These are phyloP conservation scores for Grallaria varia DNA, from an alignment of 2,113 vertebrate species.

Conservation along the genomic window DNA sequence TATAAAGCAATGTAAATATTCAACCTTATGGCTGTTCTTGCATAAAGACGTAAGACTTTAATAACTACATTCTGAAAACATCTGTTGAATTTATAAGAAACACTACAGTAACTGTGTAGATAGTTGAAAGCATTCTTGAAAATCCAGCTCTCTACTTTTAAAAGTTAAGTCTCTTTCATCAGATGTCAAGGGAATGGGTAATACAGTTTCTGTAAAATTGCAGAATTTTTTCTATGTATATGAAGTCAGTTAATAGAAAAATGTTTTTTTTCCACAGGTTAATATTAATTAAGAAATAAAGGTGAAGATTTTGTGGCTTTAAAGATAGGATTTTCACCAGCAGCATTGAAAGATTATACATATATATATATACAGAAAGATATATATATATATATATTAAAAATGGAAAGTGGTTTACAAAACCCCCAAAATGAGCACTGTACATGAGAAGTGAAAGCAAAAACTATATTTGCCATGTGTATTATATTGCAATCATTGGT, in stretches of 20 bases:
- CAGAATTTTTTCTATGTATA: constrained; percentile 79
- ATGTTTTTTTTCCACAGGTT: constrained; percentile 66
- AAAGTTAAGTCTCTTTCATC: constrained; percentile 76
- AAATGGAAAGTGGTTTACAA: constrained; percentile 73
- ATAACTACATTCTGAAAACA: constrained; percentile 78
- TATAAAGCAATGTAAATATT: constrained; percentile 86
- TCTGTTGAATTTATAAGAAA: constrained; percentile 78
- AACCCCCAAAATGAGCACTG: constrained; percentile 68
- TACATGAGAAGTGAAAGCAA: constrained; percentile 68
- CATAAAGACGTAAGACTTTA: constrained; percentile 76
- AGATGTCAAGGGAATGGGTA: constrained; percentile 74
- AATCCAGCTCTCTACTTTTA: constrained; percentile 77
- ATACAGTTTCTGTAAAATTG: constrained; percentile 76
- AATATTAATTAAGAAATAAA: constrained; percentile 71
- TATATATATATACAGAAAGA: constrained; percentile 68
- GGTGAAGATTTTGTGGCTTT: constrained; percentile 74
- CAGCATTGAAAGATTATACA: constrained; percentile 72
- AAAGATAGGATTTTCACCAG: constrained; percentile 72
- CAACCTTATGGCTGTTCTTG: constrained; percentile 74
- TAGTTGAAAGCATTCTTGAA: constrained; percentile 79
- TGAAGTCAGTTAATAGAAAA: constrained; percentile 74
- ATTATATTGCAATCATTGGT: constrained; percentile 79
- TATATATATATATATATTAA: constrained; percentile 60
- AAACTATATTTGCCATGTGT: constrained; percentile 79
- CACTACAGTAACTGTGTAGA: constrained; percentile 72